Evolutionary conservation across 2,113 vertebrate genomes (phyloP).

Genomic region (Eupsittula cactorum): DNA sequence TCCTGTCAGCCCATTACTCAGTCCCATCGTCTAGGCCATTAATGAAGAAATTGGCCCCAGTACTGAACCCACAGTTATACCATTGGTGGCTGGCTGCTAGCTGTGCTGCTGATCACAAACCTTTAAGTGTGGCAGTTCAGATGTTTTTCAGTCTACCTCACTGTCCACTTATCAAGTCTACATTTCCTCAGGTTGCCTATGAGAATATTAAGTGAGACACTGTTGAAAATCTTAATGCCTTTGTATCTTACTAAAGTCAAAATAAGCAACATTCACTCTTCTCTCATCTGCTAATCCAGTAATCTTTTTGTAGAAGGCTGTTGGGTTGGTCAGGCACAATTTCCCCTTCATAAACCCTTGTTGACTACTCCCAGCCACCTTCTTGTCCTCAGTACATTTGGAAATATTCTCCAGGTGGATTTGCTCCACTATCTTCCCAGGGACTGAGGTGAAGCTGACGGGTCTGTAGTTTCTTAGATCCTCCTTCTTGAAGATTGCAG

Average conservation of each 20-base stretch:
- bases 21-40: background rate
- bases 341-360: background rate
- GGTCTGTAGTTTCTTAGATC: background rate
- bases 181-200: background rate
- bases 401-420: background rate
- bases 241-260: background rate
- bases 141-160: background rate
- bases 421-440: background rate
- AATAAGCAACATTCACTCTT: background rate
- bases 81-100: background rate
- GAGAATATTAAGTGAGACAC: background rate
- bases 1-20: background rate
- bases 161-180: background rate
- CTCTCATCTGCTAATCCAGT: background rate
- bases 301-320: background rate
- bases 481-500: background rate
- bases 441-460: background rate
- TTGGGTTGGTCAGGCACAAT: background rate
- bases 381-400: background rate
- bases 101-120: background rate
- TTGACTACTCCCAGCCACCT: background rate
- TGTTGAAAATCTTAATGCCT: background rate
- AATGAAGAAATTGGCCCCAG: background rate
- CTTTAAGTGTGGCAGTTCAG: background rate
- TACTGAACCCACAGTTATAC: background rate